These are phyloP conservation scores for Atrina japonica DNA, from an alignment of 2,888 invertebrate species.

Conservation along the genomic window DNA sequence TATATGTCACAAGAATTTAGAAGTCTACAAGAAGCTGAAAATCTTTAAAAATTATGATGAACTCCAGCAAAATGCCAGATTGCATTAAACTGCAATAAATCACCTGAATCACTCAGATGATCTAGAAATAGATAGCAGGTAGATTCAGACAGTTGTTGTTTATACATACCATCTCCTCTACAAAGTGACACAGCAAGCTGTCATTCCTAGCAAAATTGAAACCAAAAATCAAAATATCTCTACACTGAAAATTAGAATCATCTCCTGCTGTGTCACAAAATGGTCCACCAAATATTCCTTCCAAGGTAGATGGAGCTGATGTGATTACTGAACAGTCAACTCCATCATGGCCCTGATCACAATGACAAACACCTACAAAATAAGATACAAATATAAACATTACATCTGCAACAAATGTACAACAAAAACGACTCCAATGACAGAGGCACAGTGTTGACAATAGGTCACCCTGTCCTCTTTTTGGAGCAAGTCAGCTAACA, in stretches of 20 bases:
- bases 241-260: conserved; percentile 1
- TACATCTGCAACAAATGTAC: background rate
- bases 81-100: too few relatives aligned
- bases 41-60: too few relatives aligned
- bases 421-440: background rate
- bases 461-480: background rate
- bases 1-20: too few relatives aligned
- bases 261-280: conserved; percentile 22
- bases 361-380: conserved; percentile 62
- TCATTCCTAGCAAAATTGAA: conserved; percentile 21
- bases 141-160: too few relatives aligned
- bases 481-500: too few relatives aligned
- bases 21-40: too few relatives aligned
- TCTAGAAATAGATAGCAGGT: too few relatives aligned
- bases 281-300: conserved; percentile 3
- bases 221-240: conserved; percentile 18
- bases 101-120: too few relatives aligned
- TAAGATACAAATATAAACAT: background rate
- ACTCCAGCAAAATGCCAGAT: too few relatives aligned
- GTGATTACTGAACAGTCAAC: conserved; percentile 62
- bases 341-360: conserved; percentile 53
- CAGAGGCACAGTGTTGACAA: too few relatives aligned
- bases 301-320: conserved; percentile 45
- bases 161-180: too few relatives aligned
- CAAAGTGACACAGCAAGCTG: conserved; percentile 20